phyloP scores from a whole-genome alignment of 2,888 invertebrate genomes.

The Cosmorhoe ocellata region DNA sequence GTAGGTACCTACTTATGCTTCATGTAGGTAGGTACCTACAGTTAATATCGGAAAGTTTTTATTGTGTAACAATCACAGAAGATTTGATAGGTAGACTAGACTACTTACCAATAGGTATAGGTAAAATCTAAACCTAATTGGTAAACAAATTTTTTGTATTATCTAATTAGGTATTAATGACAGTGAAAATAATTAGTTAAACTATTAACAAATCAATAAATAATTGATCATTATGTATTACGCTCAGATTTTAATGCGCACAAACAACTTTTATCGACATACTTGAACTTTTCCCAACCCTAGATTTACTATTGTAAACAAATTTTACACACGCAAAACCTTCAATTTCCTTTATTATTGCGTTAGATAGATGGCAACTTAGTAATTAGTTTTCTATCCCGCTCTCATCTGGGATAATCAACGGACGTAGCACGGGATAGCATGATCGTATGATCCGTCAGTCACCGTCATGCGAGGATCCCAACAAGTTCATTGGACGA shows the following conservation, averaged over 20 bases:
- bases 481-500: constrained; percentile 49
- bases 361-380: constrained; percentile 48
- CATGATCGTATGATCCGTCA: constrained; percentile 74
- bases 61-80: no score
- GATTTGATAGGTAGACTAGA: no score
- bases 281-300: constrained; percentile 45
- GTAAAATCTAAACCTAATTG: no score
- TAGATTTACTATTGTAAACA: constrained; percentile 31
- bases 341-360: constrained; percentile 43
- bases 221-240: not conserved
- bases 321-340: constrained; percentile 39
- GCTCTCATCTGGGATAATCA: constrained; percentile 38
- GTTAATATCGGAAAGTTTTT: no score
- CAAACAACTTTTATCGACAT: constrained; percentile 35
- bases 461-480: constrained; percentile 22
- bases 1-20: no score
- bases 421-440: constrained; percentile 45
- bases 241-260: not conserved
- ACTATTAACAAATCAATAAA: no score
- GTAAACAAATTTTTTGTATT: no score
- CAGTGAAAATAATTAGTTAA: no score
- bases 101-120: no score
- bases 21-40: no score
- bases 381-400: constrained; percentile 38
- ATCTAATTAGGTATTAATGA: no score